Conservation (phyloP, 2,113 vertebrate genomes). For the Leptocoma aspasia region DNA sequence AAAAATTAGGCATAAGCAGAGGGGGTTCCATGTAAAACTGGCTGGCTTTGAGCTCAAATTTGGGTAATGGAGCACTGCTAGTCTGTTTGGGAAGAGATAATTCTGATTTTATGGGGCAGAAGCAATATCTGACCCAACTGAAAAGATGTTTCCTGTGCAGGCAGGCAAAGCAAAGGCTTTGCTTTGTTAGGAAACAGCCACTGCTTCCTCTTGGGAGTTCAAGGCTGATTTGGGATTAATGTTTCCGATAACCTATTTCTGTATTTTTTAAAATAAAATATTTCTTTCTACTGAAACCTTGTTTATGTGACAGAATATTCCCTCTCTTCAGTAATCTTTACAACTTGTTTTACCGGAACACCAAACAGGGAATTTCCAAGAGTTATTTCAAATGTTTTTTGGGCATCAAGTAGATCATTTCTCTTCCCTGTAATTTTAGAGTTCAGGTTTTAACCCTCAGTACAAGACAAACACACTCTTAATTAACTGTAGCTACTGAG, state of each 20-base stretch:
- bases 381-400: neutral
- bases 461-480: constrained; percentile 10
- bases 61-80: neutral
- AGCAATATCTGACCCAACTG: neutral
- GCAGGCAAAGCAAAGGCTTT: neutral
- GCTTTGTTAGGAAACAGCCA: neutral
- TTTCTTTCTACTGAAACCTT: neutral
- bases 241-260: neutral
- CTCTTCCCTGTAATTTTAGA: neutral
- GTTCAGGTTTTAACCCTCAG: neutral
- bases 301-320: constrained; percentile 12
- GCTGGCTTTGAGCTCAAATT: neutral
- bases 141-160: neutral
- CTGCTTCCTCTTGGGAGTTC: neutral
- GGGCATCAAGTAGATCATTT: neutral
- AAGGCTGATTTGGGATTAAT: neutral
- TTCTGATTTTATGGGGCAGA: neutral
- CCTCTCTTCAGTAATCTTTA: neutral
- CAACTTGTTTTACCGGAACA: constrained; percentile 27
- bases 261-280: neutral
- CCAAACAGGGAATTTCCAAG: constrained; percentile 26
- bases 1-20: neutral
- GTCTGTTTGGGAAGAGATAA: neutral
- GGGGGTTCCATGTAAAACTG: neutral
- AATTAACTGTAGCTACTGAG: constrained; percentile 13